Percentiles rank a stretch among this genome's conserved stretches.
Conservation (phyloP, 2,888 invertebrate genomes). For the Leucophenga montana region DNA sequence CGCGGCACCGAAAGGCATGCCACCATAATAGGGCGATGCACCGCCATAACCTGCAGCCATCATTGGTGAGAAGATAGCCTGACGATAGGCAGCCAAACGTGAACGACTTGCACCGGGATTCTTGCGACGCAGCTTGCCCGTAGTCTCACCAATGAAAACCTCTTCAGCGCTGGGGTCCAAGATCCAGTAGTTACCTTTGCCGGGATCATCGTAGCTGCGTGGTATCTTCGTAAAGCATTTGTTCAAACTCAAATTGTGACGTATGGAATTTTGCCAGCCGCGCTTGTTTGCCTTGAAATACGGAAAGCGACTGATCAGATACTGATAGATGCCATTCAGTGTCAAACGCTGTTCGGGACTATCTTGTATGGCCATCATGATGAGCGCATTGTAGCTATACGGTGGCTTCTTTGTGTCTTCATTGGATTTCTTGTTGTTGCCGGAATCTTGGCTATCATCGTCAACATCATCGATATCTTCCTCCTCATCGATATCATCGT, state of each 20-base stretch:
- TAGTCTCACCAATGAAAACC: constrained; percentile 98
- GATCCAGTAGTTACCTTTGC: constrained; percentile 99
- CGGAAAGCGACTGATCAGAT: constrained; percentile 97
- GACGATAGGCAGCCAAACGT: constrained; percentile 89
- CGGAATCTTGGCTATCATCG: constrained; percentile 53
- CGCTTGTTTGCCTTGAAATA: constrained; percentile 97
- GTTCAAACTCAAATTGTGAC: constrained; percentile 97
- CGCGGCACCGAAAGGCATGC: constrained; percentile 57
- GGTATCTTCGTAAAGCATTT: constrained; percentile 99
- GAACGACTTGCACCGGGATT: constrained; percentile 93
- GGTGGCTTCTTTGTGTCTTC: constrained; percentile 89
- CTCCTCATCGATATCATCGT: constrained; percentile 46
- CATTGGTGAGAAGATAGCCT: constrained; percentile 73
- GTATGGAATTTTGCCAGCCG: constrained; percentile 99
- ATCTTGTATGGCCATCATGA: constrained; percentile 99
- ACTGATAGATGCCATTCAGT: constrained; percentile 97
- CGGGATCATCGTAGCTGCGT: constrained; percentile 98
- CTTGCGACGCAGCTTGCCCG: constrained; percentile 93
- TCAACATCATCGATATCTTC: constrained; percentile 50
- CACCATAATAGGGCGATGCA: constrained; percentile 51
- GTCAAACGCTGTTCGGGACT: constrained; percentile 94
- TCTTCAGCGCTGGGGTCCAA: constrained; percentile 97
- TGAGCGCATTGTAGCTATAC: constrained; percentile 98
- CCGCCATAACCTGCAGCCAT: constrained; percentile 59
- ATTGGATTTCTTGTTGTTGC: constrained; percentile 45